Evolutionary conservation across 2,888 invertebrate species (phyloP), one percentile per base, ranked within the genome.

Genomic region (Eilema griseolum): DNA sequence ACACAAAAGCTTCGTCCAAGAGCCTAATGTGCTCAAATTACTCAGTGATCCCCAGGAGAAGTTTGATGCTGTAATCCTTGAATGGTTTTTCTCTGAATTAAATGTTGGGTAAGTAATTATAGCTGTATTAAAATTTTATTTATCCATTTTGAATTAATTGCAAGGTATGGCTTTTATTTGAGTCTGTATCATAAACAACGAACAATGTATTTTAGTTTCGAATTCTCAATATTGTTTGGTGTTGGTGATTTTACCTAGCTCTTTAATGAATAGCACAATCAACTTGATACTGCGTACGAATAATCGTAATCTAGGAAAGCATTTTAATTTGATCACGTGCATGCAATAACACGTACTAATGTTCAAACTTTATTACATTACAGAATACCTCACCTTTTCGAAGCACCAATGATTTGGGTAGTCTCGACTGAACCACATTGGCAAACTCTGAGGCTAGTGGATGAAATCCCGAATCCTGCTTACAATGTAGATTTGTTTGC

Each of bases 381-480:
- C 85, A 93, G 93, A 16, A 85, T 93, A 12, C 89, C 91, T 24
- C 79, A 89, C 0, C 67, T 93, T 2, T 90, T 89, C 68, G 66
- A 90, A 75, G 89, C 90, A 16, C 93, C 93, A 0, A 66, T 89
- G 1, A 92, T 93, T 61, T 93, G 93, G 92, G 65, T 90, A 12
- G 85, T 80, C 2, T 86, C 92, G 0, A 90, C 92, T 0, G 92
- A 92, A 73, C 86, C 90, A 0, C 90, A 92, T 63, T 92, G 91
- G 87, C 84, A 87, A 31, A 52, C 88, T 0, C 33, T 93, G 66
- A 85, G 85, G 28, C 3, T 92, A 1, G 79, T 93, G 2, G 93
- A 93, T 20, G 92, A 89, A 4, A 65, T 88, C 0, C 83, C 90
- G 0, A 93, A 92, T 70, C 91, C 93, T 0, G 86, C 93, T 0